These are phyloP conservation scores for Argyresthia goedartella DNA, from an alignment of 2,888 invertebrate species.

Conservation along the genomic window DNA sequence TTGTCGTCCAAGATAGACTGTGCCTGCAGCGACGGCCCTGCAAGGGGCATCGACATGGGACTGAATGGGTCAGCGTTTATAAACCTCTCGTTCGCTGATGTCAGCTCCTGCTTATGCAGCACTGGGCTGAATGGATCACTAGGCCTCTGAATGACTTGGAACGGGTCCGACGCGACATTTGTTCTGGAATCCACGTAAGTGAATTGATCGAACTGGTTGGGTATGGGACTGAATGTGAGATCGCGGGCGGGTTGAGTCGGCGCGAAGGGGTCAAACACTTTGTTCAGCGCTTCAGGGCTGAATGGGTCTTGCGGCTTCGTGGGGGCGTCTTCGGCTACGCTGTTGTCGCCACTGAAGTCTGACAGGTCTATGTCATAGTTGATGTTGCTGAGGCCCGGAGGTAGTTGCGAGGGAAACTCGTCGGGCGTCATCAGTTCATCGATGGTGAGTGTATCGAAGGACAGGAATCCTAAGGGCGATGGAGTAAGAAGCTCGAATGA, in stretches of 20 bases:
- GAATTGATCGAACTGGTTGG: conserved; percentile 51
- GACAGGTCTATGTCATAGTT: conserved; percentile 84
- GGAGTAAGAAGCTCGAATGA: conserved; percentile 71
- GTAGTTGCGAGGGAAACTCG: conserved; percentile 66
- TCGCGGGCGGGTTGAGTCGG: conserved; percentile 8
- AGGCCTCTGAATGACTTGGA: conserved; percentile 39
- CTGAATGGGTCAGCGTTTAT: conserved; percentile 18
- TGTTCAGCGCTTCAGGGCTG: conserved; percentile 59
- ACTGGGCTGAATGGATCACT: conserved; percentile 7
- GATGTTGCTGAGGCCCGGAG: conserved; percentile 75
- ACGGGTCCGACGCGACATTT: conserved; percentile 29
- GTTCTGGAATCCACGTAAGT: conserved; percentile 31
- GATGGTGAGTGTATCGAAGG: conserved; percentile 70
- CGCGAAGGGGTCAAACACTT: conserved; percentile 26
- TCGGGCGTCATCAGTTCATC: conserved; percentile 74
- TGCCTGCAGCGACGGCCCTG: conserved; percentile 19
- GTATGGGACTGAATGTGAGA: conserved; percentile 18
- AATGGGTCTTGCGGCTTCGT: conserved; percentile 64
- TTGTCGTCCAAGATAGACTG: conserved; percentile 49
- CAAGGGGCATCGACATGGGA: conserved; percentile 9
- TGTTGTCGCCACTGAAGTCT: conserved; percentile 80
- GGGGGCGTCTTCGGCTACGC: conserved; percentile 69
- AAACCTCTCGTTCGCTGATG: neutral
- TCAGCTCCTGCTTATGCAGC: neutral
- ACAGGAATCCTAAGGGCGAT: conserved; percentile 67